Percentiles rank a stretch among this genome's conserved stretches.
These are phyloP conservation scores for Poecilia gillii DNA, from an alignment of 2,797 vertebrate species.

Conservation along the genomic window DNA sequence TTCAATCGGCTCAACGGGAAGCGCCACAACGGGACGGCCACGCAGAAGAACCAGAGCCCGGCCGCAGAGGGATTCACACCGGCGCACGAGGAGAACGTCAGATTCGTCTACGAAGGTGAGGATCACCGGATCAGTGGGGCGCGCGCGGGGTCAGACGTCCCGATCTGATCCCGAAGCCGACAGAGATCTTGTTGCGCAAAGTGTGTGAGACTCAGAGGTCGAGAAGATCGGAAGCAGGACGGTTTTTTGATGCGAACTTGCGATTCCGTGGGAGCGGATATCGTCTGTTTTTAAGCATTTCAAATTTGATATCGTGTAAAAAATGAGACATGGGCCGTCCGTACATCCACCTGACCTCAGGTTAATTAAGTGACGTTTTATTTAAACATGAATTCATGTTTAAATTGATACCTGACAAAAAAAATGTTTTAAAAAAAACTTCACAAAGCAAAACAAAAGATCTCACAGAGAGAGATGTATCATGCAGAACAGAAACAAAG, in stretches of 20 bases:
- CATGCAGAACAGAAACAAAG: not conserved
- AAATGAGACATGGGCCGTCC: not conserved
- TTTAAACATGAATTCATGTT: not conserved
- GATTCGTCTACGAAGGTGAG: slow-evolving; percentile 93
- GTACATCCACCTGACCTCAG: not conserved
- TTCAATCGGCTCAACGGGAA: slow-evolving; percentile 94
- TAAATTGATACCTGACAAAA: not conserved
- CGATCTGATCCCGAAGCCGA: not conserved
- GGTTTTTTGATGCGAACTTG: not conserved
- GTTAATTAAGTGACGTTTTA: not conserved
- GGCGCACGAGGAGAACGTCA: slow-evolving; percentile 95
- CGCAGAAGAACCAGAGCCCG: slow-evolving; percentile 69
- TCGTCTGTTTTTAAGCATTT: not conserved
- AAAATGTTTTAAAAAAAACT: not conserved
- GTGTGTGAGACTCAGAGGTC: not conserved
- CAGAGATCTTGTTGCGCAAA: not conserved
- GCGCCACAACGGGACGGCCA: slow-evolving; percentile 78
- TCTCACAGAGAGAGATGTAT: not conserved
- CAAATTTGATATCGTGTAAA: not conserved
- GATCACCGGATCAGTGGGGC: not conserved
- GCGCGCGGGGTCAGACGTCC: slow-evolving; percentile 5
- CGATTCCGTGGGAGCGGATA: not conserved
- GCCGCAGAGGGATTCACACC: slow-evolving; percentile 87
- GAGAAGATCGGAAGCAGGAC: not conserved
- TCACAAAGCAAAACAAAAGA: not conserved